Evolutionary conservation across 1,140 invertebrate genomes (phyloP).

Genomic region (Nomia melanderi): DNA sequence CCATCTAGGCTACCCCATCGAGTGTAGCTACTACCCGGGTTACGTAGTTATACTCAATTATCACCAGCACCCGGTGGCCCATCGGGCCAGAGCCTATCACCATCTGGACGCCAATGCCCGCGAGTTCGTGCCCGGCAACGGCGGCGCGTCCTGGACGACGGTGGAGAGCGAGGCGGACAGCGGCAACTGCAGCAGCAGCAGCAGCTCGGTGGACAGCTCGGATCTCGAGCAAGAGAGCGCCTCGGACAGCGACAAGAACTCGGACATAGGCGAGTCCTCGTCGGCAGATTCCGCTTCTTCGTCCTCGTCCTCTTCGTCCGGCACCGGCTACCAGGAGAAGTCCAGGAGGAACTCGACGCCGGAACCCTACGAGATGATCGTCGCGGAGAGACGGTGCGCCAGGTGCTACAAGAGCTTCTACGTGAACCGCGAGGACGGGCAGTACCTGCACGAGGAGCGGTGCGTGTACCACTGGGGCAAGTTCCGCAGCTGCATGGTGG

Average conservation of each 20-base stretch:
- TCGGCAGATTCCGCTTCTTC: constrained; percentile 7
- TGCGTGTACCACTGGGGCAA: constrained; percentile 93
- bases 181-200: constrained; percentile 55
- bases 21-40: constrained; percentile 82
- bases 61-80: constrained; percentile 12
- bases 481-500: constrained; percentile 71
- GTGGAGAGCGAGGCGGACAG: constrained; percentile 52
- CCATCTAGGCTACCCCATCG: constrained; percentile 88
- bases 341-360: constrained; percentile 39
- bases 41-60: constrained; percentile 82
- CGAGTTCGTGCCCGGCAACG: constrained; percentile 83
- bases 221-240: constrained; percentile 73
- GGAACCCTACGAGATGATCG: constrained; percentile 63
- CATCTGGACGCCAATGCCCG: constrained; percentile 84
- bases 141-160: constrained; percentile 32
- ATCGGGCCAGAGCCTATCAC: constrained; percentile 61
- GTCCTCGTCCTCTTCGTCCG: constrained; percentile 27
- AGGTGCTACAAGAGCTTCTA: constrained; percentile 88
- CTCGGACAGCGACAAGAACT: constrained; percentile 78
- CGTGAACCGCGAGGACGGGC: constrained; percentile 83
- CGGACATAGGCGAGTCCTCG: constrained; percentile 71
- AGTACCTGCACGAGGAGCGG: constrained; percentile 85
- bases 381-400: constrained; percentile 84
- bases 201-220: constrained; percentile 66
- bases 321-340: not conserved